Evolutionary conservation across 2,888 invertebrate genomes (phyloP), one percentile per base, ranked within the genome.

Genomic region (Drosophila macrospina): DNA sequence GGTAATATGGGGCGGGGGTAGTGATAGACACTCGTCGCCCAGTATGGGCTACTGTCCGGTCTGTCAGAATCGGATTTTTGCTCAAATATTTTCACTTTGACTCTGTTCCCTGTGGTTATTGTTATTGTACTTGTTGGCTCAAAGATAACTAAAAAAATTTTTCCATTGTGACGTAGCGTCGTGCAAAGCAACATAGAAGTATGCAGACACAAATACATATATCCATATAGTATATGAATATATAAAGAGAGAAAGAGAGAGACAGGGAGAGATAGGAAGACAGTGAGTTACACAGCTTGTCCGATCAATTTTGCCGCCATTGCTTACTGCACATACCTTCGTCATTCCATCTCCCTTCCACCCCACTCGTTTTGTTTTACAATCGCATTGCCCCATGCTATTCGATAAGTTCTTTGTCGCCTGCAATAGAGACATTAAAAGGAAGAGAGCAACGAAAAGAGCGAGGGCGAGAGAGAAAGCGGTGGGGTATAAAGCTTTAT

Each of bases 31-130:
- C 7, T 28, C 28, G 45, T 28, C 44, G 30, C 41, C 50, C 59
- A 55, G 36, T 36, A 41, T 68, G 36, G 51, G 52, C 32, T 57
- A 30, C 36, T 42, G 50, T 39, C 36, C 50, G 44, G 20, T 51
- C 47, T 59, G 59, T 55, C 63, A 45, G 57, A 54, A 70, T 52
- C 45, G 26, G 59, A 73, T 74, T 76, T 77, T 65, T 69, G 55
- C 67, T 67, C 32, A 77, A 82, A 79, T 85, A 77, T 82, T 82
- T 81, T 79, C 62, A 71, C 51, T 73, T 70, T 59, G 54, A 55
- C 10, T 39, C 16, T 16, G 39, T 16, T 76, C 68, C 64, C 62
- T 72, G 73, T 65, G 62, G 47, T 67, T 70, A 6, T 20, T 48
- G 32, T 50, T 50, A 8, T 34, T 44, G 8, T 41, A 60, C 8